Percentiles rank a stretch among this genome's conserved stretches.
These are phyloP conservation scores for Amyelois transitella DNA, from an alignment of 1,140 invertebrate species.

Conservation along the genomic window DNA sequence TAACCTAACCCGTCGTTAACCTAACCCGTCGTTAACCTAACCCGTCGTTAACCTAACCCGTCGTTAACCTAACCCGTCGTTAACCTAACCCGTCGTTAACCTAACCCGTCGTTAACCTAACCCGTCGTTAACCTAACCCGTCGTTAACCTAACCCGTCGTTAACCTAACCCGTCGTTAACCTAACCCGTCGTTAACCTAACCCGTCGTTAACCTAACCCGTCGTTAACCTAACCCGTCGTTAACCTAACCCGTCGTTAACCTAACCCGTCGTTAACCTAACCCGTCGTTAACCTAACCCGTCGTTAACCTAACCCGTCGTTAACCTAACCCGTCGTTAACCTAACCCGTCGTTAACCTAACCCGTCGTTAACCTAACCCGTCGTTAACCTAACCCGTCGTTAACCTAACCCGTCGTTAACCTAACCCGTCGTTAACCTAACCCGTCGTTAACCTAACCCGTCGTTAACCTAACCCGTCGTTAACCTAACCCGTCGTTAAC, in stretches of 20 bases:
- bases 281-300: neutral
- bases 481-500: conserved; percentile 18
- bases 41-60: conserved; percentile 26
- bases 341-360: conserved; percentile 26
- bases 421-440: conserved; percentile 21
- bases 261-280: neutral
- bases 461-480: conserved; percentile 20
- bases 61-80: conserved; percentile 21
- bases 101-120: conserved; percentile 18
- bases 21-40: conserved; percentile 33
- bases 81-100: conserved; percentile 18
- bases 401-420: conserved; percentile 25
- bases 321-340: conserved; percentile 15
- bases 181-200: conserved; percentile 15
- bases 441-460: conserved; percentile 24
- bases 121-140: conserved; percentile 16
- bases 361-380: conserved; percentile 27
- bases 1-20: conserved; percentile 28
- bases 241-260: conserved; percentile 8
- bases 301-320: conserved; percentile 21
- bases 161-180: conserved; percentile 23
- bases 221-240: conserved; percentile 13
- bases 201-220: conserved; percentile 8
- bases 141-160: conserved; percentile 13
- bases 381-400: conserved; percentile 28